Conservation (phyloP, 1,140 invertebrate species). For the Stegodyphus mimosarum region DNA sequence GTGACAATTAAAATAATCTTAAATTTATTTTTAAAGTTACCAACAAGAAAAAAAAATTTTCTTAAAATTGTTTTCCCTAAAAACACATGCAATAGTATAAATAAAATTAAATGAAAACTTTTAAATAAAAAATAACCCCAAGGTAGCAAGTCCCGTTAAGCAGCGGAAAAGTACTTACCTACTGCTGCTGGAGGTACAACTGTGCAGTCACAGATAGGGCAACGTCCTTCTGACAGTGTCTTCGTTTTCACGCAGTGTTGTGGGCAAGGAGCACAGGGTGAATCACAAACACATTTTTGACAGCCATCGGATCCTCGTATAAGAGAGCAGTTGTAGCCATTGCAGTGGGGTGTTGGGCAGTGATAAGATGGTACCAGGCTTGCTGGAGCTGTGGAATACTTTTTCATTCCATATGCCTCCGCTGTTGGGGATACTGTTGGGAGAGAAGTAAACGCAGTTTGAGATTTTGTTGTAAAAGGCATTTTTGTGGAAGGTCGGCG, state of each 20-base stretch:
- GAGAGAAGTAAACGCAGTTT: constrained; percentile 34
- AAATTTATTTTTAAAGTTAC: too few species aligned
- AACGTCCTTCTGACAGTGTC: constrained; percentile 39
- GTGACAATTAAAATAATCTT: too few species aligned
- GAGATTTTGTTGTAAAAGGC: neutral
- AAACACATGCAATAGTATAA: too few species aligned
- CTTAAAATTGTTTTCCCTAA: too few species aligned
- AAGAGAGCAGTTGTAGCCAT: constrained; percentile 52
- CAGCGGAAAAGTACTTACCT: too few species aligned
- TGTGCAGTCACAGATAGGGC: constrained; percentile 53
- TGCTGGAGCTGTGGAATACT: neutral
- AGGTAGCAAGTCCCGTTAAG: too few species aligned
- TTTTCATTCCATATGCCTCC: constrained; percentile 8
- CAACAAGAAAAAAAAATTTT: too few species aligned
- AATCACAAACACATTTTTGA: constrained; percentile 55
- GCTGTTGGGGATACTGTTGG: constrained; percentile 45
- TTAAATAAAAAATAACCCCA: too few species aligned
- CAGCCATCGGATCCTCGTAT: constrained; percentile 48
- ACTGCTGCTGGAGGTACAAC: neutral
- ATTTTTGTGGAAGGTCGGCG: neutral
- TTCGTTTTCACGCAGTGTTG: constrained; percentile 55
- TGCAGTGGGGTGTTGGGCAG: constrained; percentile 56
- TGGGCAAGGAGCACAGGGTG: constrained; percentile 49
- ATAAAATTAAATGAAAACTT: too few species aligned
- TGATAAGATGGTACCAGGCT: constrained; percentile 33